A percentile compares a stretch with the other conserved stretches of the same genome.
Evolutionary conservation across 1,140 invertebrate genomes (phyloP).

Genomic region (Aphelenchoides besseyi): DNA sequence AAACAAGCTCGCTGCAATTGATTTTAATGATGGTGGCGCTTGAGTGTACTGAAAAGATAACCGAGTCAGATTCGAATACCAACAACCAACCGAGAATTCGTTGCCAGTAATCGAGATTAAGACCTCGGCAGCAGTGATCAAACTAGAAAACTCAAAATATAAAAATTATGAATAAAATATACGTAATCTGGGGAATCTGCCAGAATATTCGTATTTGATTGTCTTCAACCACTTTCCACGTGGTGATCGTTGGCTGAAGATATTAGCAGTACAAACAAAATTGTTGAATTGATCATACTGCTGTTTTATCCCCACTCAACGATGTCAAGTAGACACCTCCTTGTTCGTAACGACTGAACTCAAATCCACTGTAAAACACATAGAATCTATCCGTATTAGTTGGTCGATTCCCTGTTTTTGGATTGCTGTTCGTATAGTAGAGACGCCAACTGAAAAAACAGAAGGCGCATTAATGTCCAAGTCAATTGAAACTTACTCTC

Average conservation of each 20-base stretch:
- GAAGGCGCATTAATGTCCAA: not conserved
- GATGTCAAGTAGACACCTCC: slow-evolving; percentile 45
- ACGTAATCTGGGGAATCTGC: slow-evolving; percentile 61
- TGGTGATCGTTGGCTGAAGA: slow-evolving; percentile 65
- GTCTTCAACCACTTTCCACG: slow-evolving; percentile 69
- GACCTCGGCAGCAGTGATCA: slow-evolving; percentile 61
- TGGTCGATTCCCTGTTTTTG: not conserved
- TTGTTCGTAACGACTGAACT: slow-evolving; percentile 38
- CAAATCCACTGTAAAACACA: slow-evolving; percentile 21
- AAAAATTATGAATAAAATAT: too few species aligned
- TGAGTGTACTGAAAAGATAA: slow-evolving; percentile 47
- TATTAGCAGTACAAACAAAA: not conserved
- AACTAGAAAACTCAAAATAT: too few species aligned
- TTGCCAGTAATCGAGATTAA: slow-evolving; percentile 60
- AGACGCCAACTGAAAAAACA: slow-evolving; percentile 38
- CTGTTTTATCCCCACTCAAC: slow-evolving; percentile 28
- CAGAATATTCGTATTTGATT: slow-evolving; percentile 55
- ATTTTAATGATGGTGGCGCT: slow-evolving; percentile 63
- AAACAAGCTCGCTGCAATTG: slow-evolving; percentile 67
- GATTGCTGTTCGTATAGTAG: slow-evolving; percentile 34
- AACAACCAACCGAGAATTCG: slow-evolving; percentile 49
- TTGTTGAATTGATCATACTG: not conserved
- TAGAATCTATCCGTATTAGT: not conserved
- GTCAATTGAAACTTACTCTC: slow-evolving; percentile 4
- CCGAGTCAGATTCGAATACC: not conserved